phyloP scores from a whole-genome alignment of 2,888 invertebrate species.

The Electrophaes corylata region DNA sequence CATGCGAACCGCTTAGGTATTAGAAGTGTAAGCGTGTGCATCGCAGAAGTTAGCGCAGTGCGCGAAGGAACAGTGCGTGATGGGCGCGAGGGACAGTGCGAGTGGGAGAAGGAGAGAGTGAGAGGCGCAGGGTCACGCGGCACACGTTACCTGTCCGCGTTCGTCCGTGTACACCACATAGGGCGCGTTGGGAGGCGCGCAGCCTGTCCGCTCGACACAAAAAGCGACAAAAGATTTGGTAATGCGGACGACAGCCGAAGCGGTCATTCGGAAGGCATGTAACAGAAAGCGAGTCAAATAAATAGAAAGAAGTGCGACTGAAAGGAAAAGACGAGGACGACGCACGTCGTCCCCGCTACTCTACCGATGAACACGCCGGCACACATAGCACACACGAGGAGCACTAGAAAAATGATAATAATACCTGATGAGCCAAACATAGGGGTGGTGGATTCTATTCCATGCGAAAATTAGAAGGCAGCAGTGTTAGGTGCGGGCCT shows the following conservation, averaged over 20 bases:
- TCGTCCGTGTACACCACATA: conserved; percentile 98
- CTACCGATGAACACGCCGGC: conserved; percentile 75
- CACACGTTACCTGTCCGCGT: conserved; percentile 95
- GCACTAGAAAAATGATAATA: conserved; percentile 81
- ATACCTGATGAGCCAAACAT: conserved; percentile 84
- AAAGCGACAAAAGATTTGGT: conserved; percentile 80
- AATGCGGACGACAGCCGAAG: conserved; percentile 81
- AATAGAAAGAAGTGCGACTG: conserved; percentile 77
- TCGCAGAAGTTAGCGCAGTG: conserved; percentile 33
- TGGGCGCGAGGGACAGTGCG: conserved; percentile 9
- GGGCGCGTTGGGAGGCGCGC: conserved; percentile 95
- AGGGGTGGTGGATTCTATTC: conserved; percentile 82
- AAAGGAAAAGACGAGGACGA: conserved; percentile 66
- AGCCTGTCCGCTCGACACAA: conserved; percentile 80
- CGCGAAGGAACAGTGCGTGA: conserved; percentile 32
- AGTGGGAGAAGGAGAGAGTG: conserved; percentile 22
- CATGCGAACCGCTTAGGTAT: conserved; percentile 45
- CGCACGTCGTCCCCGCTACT: conserved; percentile 67
- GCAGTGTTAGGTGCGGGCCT: conserved; percentile 82
- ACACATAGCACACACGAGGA: conserved; percentile 80
- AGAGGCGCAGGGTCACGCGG: conserved; percentile 56
- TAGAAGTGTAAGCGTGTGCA: conserved; percentile 33
- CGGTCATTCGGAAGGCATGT: conserved; percentile 84
- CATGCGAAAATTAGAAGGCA: conserved; percentile 83
- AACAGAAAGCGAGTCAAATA: conserved; percentile 84